A percentile compares a stretch with the other conserved stretches of the same genome.
phyloP scores from a whole-genome alignment of 2,797 vertebrate genomes.

The Hyperoplus lanceolatus region DNA sequence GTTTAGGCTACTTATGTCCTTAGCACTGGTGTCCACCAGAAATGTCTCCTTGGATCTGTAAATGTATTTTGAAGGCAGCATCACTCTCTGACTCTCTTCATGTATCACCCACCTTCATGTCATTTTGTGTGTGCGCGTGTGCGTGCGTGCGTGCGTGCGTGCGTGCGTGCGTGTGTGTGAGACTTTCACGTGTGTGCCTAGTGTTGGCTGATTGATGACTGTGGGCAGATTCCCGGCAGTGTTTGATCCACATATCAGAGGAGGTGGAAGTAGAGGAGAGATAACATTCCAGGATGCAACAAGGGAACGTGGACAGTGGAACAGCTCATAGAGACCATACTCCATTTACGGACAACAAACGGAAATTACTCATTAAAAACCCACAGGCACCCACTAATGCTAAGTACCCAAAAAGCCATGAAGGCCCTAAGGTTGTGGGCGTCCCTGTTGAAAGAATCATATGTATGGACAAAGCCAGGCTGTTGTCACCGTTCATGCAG shows the following conservation, averaged over 20 bases:
- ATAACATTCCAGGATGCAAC: slow-evolving; percentile 82
- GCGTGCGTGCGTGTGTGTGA: slow-evolving; percentile 13
- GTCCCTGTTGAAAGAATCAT: slow-evolving; percentile 43
- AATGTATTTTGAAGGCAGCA: slow-evolving; percentile 27
- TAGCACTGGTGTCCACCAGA: slow-evolving; percentile 8
- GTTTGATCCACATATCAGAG: slow-evolving; percentile 83
- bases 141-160: slow-evolving; percentile 12
- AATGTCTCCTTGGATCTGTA: slow-evolving; percentile 36
- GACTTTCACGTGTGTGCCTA: slow-evolving; percentile 37
- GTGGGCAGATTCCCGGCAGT: slow-evolving; percentile 76
- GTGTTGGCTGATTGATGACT: slow-evolving; percentile 78
- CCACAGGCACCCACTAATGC: slow-evolving; percentile 40
- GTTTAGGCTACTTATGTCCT: slow-evolving; percentile 19
- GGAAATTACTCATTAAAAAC: slow-evolving; percentile 71
- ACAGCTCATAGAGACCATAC: slow-evolving; percentile 58
- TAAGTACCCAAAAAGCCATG: slow-evolving; percentile 43
- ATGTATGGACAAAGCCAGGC: slow-evolving; percentile 4
- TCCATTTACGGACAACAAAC: slow-evolving; percentile 57
- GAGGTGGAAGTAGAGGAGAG: slow-evolving; percentile 74
- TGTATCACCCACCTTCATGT: slow-evolving; percentile 37
- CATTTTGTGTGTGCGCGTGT: slow-evolving; percentile 5
- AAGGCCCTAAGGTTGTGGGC: slow-evolving; percentile 27
- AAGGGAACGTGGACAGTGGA: slow-evolving; percentile 76
- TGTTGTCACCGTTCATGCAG: not conserved
- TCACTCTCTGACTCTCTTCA: slow-evolving; percentile 9